phyloP scores from a whole-genome alignment of 1,140 invertebrate genomes.

The Xylocopa sonorina region DNA sequence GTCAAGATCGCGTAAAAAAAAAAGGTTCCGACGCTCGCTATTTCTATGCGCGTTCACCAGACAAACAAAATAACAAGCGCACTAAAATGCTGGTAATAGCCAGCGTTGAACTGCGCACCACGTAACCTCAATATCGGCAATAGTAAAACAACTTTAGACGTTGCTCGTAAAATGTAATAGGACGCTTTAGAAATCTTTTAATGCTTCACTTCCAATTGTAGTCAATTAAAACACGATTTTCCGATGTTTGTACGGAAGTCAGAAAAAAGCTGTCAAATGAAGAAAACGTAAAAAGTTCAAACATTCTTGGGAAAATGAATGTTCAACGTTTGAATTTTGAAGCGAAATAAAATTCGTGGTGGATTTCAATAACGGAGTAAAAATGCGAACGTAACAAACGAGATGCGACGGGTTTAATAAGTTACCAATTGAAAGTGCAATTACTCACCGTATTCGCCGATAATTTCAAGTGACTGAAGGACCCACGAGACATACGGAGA shows the following conservation, averaged over 20 bases:
- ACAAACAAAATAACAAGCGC: slow-evolving; percentile 32
- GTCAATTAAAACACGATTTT: not conserved
- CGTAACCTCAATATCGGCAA: slow-evolving; percentile 19
- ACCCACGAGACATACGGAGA: slow-evolving; percentile 29
- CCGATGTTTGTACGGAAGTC: not conserved
- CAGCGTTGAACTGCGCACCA: not conserved
- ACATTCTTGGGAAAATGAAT: not conserved
- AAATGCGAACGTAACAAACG: slow-evolving; percentile 36
- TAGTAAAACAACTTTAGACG: not conserved
- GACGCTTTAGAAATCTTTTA: not conserved
- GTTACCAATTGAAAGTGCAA: slow-evolving; percentile 55
- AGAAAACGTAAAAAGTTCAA: not conserved
- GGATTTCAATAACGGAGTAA: slow-evolving; percentile 32
- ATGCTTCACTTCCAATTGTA: not conserved
- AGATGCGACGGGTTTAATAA: slow-evolving; percentile 40
- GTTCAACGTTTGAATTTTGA: not conserved
- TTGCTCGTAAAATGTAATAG: not conserved
- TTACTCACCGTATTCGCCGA: slow-evolving; percentile 51
- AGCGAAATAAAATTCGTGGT: not conserved
- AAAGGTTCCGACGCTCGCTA: slow-evolving; percentile 18
- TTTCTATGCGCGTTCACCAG: slow-evolving; percentile 3
- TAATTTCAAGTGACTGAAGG: slow-evolving; percentile 55
- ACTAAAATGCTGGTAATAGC: slow-evolving; percentile 19
- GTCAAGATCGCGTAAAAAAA: slow-evolving; percentile 49
- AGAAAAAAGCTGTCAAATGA: too few relatives aligned